Evolutionary conservation across 1,140 invertebrate genomes (phyloP), one percentile per base, ranked within the genome.

Genomic region (Pinna nobilis): DNA sequence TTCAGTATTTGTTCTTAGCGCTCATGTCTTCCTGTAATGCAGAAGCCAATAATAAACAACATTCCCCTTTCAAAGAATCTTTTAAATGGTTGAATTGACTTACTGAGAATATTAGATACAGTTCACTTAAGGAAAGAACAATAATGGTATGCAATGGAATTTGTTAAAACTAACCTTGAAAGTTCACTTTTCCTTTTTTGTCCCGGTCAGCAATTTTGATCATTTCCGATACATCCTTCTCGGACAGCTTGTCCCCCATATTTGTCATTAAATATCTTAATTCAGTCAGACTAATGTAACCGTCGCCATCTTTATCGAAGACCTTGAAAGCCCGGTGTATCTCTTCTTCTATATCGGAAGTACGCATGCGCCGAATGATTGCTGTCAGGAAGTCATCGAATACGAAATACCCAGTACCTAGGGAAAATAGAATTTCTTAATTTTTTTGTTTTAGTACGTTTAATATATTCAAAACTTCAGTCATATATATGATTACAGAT

Each of bases 301-400:
- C 96, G 90, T 98, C 97, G 83, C 96, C 96, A 91, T 99, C 96
- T 91, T 97, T 98, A 90, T 98, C 96, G 90, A 98, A 98, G 77
- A 98, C 96, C 91, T 97, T 94, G 93, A 99, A 99, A 74, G 97
- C 97, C 91, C 98, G 96, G 89, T 96, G 93, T 88, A 98, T 97
- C 90, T 99, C 97, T 32, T 76, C 74, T 55, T 74, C 39, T 5
- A 18, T 25, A 6, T 67, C 55, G 11, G 44, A n/a, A 11, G 70
- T 5, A 35, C 35, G 63, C 37, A 50, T 39, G 18, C 32, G 15
- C 11, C 37, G 13, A 20, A 59, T 61, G 41, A 74, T 64, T 5
- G 30, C 37, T 0, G 49, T 33, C 18, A 78, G 41, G 49, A 82
- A 82, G 32, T 82, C 81, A 1, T 60, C 32, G 59, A 82, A 81